Conservation (phyloP, 2,797 vertebrate species). For the Ceryle rudis region DNA sequence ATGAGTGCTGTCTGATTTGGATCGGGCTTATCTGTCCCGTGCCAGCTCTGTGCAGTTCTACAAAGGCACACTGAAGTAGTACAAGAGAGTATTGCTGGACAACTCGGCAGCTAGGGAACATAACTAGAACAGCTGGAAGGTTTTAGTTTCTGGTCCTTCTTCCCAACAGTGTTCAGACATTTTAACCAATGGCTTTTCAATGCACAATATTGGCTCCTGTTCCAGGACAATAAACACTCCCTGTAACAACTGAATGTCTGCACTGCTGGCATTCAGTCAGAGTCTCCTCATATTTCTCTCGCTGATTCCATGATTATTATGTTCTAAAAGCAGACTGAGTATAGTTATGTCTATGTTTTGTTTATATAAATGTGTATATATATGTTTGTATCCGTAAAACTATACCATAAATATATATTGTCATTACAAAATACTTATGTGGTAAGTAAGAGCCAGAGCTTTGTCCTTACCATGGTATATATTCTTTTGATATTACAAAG, state of each 20-base stretch:
- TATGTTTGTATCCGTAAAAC: neutral
- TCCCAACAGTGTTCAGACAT: neutral
- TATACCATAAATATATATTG: neutral
- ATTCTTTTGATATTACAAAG: neutral
- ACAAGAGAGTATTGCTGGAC: neutral
- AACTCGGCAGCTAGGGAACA: neutral
- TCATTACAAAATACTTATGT: neutral
- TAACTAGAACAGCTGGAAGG: neutral
- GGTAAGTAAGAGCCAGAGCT: neutral
- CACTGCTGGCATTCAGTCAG: neutral
- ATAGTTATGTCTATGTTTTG: neutral
- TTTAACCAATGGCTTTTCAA: conserved; percentile 28
- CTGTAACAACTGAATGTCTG: conserved; percentile 10
- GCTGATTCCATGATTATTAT: neutral
- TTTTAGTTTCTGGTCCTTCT: conserved; percentile 16
- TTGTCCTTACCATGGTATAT: neutral
- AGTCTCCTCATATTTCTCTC: neutral
- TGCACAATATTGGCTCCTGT: conserved; percentile 25
- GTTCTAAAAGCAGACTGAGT: neutral
- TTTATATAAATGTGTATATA: neutral
- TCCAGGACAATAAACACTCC: conserved; percentile 16
- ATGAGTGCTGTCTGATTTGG: neutral
- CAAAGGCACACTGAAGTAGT: neutral
- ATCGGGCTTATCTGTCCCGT: neutral
- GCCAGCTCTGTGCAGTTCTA: neutral